Evolutionary conservation across 23 tunicate genomes (phyloP), one percentile per base, ranked within the genome.

Genomic region (Halocynthia aurantium): DNA sequence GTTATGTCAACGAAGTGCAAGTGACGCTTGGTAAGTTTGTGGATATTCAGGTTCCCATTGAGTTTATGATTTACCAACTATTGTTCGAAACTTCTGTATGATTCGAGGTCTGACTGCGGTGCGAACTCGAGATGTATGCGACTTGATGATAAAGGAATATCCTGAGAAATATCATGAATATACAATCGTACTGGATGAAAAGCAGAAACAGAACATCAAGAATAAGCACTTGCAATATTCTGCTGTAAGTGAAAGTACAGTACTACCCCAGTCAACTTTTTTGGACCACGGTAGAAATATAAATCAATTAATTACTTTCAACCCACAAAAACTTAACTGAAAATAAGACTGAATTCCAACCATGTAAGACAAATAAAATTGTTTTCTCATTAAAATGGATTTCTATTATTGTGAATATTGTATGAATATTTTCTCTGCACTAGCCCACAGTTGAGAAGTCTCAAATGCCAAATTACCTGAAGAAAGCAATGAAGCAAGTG

Each of bases 41-140:
- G n/a, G n/a, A 15, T 58, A 13, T 58, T 15, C 4, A 58, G 17
- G 17, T 60, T 60, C 18, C 18, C 1, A 15, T 1, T 1, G 4
- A 60, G 17, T 15, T 15, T 60, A 60, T 60, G 4, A 60, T 60
- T 60, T 15, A 11, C 2, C 64, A 18, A 15, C n/a, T 15, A 4
- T 60, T 60, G 64, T 60, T 15, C 17, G 15, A 72, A 10, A 20
- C 50, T 13, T 69, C 15, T 13, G 73, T 5, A 71, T 50, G 52
- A 52, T 53, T 54, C 10, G 53, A 85, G 98, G 98, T 20, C 66
- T 92, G 53, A 86, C 93, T n/a, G 98, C 98, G 0, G 62, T 92
- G 55, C 76, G 80, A 53, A 92, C 92, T 58, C 57, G 93, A 7
- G 98, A 92, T 72, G 98, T 92, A 11, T 92, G 98, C 67, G 98